Percentiles rank a stretch among this genome's conserved stretches.
Conservation (phyloP, 2,888 invertebrate genomes). For the Acleris literana region DNA sequence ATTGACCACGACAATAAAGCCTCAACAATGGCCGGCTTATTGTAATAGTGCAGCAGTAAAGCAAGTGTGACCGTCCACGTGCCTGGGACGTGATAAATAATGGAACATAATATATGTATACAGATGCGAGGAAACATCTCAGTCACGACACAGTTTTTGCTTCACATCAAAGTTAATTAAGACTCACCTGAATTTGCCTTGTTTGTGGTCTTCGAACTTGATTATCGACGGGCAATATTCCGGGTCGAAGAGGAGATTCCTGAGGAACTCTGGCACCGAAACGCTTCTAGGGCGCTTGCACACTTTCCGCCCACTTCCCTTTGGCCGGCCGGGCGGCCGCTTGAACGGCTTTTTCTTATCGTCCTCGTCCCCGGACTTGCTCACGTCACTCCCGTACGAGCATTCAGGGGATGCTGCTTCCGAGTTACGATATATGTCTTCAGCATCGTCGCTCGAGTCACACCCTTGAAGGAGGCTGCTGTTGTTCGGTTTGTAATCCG, state of each 20-base stretch:
- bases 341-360: conserved; percentile 75
- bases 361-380: conserved; percentile 77
- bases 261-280: conserved; percentile 92
- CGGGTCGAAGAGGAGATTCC: conserved; percentile 90
- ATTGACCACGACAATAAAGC: conserved; percentile 24
- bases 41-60: conserved; percentile 42
- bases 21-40: conserved; percentile 19
- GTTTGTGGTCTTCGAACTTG: conserved; percentile 93
- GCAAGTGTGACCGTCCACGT: conserved; percentile 66
- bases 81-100: conserved; percentile 66
- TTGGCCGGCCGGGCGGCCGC: conserved; percentile 82
- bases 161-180: conserved; percentile 38
- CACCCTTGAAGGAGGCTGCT: conserved; percentile 55
- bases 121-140: conserved; percentile 49
- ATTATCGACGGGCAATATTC: conserved; percentile 91
- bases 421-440: conserved; percentile 66
- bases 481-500: conserved; percentile 70
- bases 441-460: conserved; percentile 76
- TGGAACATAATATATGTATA: conserved; percentile 61
- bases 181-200: conserved; percentile 89
- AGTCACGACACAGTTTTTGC: conserved; percentile 59
- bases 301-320: conserved; percentile 75
- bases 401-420: conserved; percentile 72
- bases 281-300: conserved; percentile 77
- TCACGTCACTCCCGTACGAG: conserved; percentile 72